Evolutionary conservation across 2,113 vertebrate species (phyloP).

Genomic region (Ageneiosus marmoratus): DNA sequence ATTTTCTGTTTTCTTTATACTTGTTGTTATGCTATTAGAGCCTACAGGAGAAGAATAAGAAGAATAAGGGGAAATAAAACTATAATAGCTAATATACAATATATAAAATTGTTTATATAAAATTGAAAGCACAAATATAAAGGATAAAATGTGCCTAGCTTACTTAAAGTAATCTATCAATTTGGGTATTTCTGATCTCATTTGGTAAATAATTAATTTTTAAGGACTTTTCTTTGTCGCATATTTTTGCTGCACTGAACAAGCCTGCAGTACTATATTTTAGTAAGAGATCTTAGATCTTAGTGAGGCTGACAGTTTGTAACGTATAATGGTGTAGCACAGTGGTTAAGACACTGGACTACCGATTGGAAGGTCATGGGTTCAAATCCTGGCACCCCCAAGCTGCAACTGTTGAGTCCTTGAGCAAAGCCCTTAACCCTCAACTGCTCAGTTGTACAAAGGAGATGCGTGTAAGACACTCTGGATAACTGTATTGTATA

Average conservation of each 20-base stretch:
- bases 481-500: too few species aligned
- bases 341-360: too few species aligned
- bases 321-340: too few species aligned
- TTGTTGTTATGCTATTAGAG: neutral
- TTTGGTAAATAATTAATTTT: neutral
- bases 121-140: neutral
- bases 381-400: too few species aligned
- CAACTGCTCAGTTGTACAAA: too few species aligned
- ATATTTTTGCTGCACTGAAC: neutral
- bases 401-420: too few species aligned
- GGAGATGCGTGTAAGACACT: too few species aligned
- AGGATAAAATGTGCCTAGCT: neutral
- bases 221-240: neutral
- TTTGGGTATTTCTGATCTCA: too few species aligned
- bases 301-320: neutral
- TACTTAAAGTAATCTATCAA: neutral
- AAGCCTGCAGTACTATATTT: neutral
- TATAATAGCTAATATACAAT: neutral
- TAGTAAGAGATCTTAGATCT: neutral
- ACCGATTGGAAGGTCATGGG: too few species aligned
- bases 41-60: neutral
- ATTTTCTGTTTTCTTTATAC: neutral
- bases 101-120: neutral
- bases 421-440: too few species aligned
- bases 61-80: neutral